Percentiles rank a stretch among this genome's conserved stretches.
These are phyloP conservation scores for Sylvia atricapilla DNA, from an alignment of 2,113 vertebrate species.

Conservation along the genomic window DNA sequence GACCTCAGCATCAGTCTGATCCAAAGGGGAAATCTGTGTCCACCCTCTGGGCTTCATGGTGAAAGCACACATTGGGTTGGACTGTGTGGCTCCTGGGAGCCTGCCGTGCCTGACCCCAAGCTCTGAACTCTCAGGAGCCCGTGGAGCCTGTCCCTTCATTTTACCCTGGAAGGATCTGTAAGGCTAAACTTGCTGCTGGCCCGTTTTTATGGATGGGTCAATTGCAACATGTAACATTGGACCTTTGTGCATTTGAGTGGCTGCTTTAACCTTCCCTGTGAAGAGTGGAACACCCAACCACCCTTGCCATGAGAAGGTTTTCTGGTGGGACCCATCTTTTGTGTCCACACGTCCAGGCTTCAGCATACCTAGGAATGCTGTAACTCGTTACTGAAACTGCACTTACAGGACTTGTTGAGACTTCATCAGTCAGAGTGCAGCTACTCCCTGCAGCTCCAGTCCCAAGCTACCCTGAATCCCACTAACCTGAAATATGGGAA, in stretches of 20 bases:
- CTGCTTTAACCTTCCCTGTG: neutral
- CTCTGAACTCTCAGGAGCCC: neutral
- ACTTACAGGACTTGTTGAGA: accelerated
- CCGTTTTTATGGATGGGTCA: neutral
- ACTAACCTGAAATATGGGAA: neutral
- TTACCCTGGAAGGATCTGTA: neutral
- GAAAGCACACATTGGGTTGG: neutral
- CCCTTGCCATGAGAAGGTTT: neutral
- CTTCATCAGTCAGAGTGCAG: neutral
- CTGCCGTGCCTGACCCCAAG: neutral
- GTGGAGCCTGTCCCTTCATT: neutral
- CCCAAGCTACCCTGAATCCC: neutral
- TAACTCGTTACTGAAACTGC: neutral
- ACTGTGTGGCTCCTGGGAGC: accelerated
- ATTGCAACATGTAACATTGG: neutral
- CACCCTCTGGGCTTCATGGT: neutral
- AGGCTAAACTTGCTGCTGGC: neutral
- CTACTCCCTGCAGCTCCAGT: neutral
- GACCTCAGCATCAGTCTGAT: neutral
- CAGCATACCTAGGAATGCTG: neutral
- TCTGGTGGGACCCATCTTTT: neutral
- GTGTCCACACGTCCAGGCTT: neutral
- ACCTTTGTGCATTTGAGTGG: neutral
- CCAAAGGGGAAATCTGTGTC: neutral
- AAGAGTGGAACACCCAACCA: neutral